These are phyloP conservation scores for Drosophila ogumai DNA, from an alignment of 1,140 invertebrate genomes.

Conservation along the genomic window DNA sequence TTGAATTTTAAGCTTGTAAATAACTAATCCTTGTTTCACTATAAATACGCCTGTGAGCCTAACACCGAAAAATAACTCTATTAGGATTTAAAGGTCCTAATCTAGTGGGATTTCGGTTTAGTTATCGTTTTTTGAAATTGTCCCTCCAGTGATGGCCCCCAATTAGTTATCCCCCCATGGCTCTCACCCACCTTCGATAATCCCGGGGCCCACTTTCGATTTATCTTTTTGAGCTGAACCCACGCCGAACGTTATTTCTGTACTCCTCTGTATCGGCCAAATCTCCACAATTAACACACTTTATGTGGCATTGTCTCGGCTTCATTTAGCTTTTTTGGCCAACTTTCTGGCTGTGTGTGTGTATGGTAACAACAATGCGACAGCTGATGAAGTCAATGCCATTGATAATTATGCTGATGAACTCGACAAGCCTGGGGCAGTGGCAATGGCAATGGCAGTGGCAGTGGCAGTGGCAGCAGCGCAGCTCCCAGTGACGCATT, in stretches of 20 bases:
- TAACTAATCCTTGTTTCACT: too few relatives aligned
- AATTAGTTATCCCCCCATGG: slow-evolving; percentile 10
- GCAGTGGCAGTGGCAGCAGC: neutral
- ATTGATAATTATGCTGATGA: slow-evolving; percentile 78
- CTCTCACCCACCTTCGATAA: neutral
- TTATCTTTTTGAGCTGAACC: slow-evolving; percentile 76
- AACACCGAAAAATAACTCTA: neutral
- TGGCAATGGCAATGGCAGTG: neutral
- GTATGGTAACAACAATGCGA: slow-evolving; percentile 53
- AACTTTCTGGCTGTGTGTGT: slow-evolving; percentile 5
- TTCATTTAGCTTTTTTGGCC: slow-evolving; percentile 4
- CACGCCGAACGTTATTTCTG: slow-evolving; percentile 62
- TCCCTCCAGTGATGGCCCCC: slow-evolving; percentile 1
- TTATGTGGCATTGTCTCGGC: slow-evolving; percentile 64
- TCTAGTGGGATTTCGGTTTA: slow-evolving; percentile 11
- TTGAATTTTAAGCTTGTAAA: too few relatives aligned
- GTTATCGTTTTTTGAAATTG: neutral
- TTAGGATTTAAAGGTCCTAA: neutral
- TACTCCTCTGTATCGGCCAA: slow-evolving; percentile 52
- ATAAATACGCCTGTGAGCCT: neutral
- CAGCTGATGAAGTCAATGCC: slow-evolving; percentile 78
- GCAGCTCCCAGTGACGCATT: slow-evolving; percentile 69
- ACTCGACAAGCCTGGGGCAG: slow-evolving; percentile 53
- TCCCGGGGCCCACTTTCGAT: slow-evolving; percentile 42
- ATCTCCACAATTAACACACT: slow-evolving; percentile 80